These are phyloP conservation scores for Heterohyrax brucei DNA, from an alignment of 2,797 vertebrate species.

Conservation along the genomic window DNA sequence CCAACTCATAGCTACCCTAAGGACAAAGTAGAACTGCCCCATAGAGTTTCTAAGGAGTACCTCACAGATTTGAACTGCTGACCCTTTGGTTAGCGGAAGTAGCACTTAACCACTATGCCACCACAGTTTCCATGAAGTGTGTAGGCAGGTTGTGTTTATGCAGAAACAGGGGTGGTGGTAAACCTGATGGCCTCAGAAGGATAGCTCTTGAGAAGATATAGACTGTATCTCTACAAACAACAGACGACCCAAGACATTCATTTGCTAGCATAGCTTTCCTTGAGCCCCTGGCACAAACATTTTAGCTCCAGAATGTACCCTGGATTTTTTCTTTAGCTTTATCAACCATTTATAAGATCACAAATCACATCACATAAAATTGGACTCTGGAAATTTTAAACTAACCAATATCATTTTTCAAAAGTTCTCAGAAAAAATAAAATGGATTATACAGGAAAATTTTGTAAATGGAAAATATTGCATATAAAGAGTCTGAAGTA, in stretches of 20 bases:
- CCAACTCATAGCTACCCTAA: too few relatives aligned
- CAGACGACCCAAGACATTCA: slow-evolving; percentile 24
- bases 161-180: background rate
- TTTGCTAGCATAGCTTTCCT: slow-evolving; percentile 46
- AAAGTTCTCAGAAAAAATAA: slow-evolving; percentile 78
- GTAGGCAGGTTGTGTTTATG: slow-evolving; percentile 32
- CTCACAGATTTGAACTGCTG: too few relatives aligned
- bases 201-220: background rate
- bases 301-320: background rate
- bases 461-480: slow-evolving; percentile 86
- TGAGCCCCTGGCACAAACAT: background rate
- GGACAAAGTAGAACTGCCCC: too few relatives aligned
- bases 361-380: slow-evolving; percentile 65
- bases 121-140: background rate
- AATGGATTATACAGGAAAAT: slow-evolving; percentile 75
- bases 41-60: too few relatives aligned
- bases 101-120: too few relatives aligned
- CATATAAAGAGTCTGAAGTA: slow-evolving; percentile 77
- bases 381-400: slow-evolving; percentile 60
- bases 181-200: slow-evolving; percentile 31
- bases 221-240: slow-evolving; percentile 1
- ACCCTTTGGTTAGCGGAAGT: too few relatives aligned
- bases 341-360: slow-evolving; percentile 31
- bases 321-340: slow-evolving; percentile 52
- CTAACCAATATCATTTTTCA: slow-evolving; percentile 75